A percentile compares a stretch with the other conserved stretches of the same genome.
These are phyloP conservation scores for Drosophila nasuta DNA, from an alignment of 1,140 invertebrate species.

Conservation along the genomic window DNA sequence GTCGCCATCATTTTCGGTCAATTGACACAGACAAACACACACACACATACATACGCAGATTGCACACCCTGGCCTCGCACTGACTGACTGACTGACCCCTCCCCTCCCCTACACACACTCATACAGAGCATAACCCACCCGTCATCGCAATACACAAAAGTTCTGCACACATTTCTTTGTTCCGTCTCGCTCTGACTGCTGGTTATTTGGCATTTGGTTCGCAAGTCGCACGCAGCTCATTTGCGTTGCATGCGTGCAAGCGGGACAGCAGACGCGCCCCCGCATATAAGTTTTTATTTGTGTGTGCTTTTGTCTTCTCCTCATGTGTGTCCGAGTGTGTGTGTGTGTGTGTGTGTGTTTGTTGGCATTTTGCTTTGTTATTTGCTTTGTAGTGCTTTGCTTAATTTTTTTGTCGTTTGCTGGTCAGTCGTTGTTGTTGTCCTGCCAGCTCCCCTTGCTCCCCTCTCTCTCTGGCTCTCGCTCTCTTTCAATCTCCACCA, in stretches of 20 bases:
- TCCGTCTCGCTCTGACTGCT: conserved; percentile 1
- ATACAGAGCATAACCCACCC: conserved; percentile 3
- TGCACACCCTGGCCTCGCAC: conserved; percentile 36
- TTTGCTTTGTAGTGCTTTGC: conserved; percentile 63
- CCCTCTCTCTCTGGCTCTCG: neutral
- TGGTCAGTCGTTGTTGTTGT: conserved; percentile 59
- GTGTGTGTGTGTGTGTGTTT: conserved; percentile 41
- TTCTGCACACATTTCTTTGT: conserved; percentile 41
- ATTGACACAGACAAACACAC: conserved; percentile 66
- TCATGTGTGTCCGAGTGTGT: conserved; percentile 22
- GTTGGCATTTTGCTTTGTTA: conserved; percentile 64
- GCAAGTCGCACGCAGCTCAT: conserved; percentile 33
- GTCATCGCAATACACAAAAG: conserved; percentile 10
- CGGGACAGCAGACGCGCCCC: conserved; percentile 66
- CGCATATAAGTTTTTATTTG: conserved; percentile 42
- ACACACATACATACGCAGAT: conserved; percentile 13
- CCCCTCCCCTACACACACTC: neutral
- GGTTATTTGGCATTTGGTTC: neutral
- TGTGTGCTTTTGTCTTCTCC: conserved; percentile 22
- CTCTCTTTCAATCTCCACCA: no score
- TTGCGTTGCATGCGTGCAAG: conserved; percentile 39
- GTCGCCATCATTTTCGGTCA: conserved; percentile 81
- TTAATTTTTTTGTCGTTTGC: conserved; percentile 51
- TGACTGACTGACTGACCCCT: conserved; percentile 37
- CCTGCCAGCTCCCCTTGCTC: conserved; percentile 37